phyloP scores from a whole-genome alignment of 2,888 invertebrate species.

The Megalurothrips usitatus region DNA sequence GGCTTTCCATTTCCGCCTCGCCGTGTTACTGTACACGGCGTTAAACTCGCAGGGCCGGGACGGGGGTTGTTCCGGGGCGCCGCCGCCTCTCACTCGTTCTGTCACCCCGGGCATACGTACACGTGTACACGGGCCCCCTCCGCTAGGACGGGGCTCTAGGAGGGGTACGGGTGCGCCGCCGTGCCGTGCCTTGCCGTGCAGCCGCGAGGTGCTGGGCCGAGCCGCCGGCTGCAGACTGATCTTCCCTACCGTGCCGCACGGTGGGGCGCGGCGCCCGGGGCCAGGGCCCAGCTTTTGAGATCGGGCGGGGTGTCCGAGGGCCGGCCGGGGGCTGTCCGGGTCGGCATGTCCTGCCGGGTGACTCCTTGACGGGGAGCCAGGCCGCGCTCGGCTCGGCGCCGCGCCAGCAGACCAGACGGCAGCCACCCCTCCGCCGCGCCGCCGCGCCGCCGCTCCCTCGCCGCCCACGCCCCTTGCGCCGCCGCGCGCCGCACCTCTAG shows the following conservation, averaged over 20 bases:
- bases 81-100: not conserved
- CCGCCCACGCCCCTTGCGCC: too few species aligned
- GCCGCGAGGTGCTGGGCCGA: not conserved
- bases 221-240: not conserved
- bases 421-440: too few species aligned
- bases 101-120: not conserved
- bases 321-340: not conserved
- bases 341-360: not conserved
- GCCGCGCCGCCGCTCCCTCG: too few species aligned
- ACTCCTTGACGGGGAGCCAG: not conserved
- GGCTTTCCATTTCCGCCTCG: too few species aligned
- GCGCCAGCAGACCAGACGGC: not conserved
- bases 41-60: too few species aligned
- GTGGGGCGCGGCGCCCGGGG: not conserved
- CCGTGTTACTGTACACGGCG: too few species aligned
- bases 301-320: not conserved
- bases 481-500: too few species aligned
- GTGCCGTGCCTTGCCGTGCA: not conserved
- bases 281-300: not conserved
- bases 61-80: too few species aligned
- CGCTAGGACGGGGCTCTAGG: not conserved
- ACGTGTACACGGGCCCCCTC: not conserved
- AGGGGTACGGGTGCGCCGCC: not conserved
- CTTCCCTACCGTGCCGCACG: not conserved
- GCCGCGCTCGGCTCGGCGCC: not conserved